Percentiles rank a stretch among this genome's conserved stretches.
These are phyloP conservation scores for Antedon mediterranea DNA, from an alignment of 53 echinoderm and acorn worm species.

Conservation along the genomic window DNA sequence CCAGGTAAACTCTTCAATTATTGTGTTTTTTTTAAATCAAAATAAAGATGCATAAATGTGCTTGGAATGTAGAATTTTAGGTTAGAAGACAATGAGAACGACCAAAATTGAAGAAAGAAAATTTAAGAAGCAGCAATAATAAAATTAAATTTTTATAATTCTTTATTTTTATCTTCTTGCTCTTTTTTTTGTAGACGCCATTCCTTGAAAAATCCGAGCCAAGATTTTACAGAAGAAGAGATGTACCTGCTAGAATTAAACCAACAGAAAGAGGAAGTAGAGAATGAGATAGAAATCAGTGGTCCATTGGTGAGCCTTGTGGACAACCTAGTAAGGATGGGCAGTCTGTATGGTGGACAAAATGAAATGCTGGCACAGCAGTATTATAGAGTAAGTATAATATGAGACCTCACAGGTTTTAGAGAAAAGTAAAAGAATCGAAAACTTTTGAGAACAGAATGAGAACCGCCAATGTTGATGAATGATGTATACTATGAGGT, in stretches of 20 bases:
- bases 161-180: too few species aligned
- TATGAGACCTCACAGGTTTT: not conserved
- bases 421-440: not conserved
- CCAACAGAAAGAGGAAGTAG: slow-evolving; percentile 52
- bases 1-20: slow-evolving; percentile 25
- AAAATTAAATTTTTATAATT: too few species aligned
- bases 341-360: slow-evolving; percentile 81
- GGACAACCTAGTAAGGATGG: slow-evolving; percentile 87
- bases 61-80: too few species aligned
- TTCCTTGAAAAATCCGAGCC: not conserved
- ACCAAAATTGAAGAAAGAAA: not conserved
- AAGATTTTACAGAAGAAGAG: slow-evolving; percentile 21
- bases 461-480: too few species aligned
- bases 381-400: slow-evolving; percentile 59
- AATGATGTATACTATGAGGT: too few species aligned
- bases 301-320: slow-evolving; percentile 70
- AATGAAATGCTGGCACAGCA: slow-evolving; percentile 85
- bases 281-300: slow-evolving; percentile 71
- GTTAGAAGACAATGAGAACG: too few species aligned
- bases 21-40: not conserved
- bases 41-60: not conserved
- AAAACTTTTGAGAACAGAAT: not conserved
- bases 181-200: slow-evolving; percentile 3
- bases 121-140: too few species aligned
- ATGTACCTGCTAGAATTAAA: slow-evolving; percentile 45